Percentiles rank a stretch among this genome's conserved stretches.
Evolutionary conservation across 2,113 vertebrate genomes (phyloP).

Genomic region (Leptodactylus fuscus): DNA sequence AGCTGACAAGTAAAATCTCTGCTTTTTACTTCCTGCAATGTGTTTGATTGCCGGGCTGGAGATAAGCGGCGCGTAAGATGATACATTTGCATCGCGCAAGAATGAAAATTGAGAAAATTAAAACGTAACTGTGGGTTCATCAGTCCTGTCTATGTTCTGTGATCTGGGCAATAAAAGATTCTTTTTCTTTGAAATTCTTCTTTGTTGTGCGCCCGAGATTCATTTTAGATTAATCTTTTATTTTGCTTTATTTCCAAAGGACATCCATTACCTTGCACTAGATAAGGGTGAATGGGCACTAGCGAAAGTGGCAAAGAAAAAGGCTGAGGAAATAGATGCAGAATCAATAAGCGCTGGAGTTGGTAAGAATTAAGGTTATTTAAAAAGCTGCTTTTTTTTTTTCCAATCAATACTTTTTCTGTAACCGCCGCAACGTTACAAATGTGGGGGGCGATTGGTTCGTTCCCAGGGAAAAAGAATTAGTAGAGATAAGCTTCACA

Average conservation of each 20-base stretch:
- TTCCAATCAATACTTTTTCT: conserved; percentile 73
- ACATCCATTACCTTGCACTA: conserved; percentile 95
- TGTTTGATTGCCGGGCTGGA: conserved; percentile 56
- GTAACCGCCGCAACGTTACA: conserved; percentile 69
- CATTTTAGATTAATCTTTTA: conserved; percentile 89
- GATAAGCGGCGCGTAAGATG: conserved; percentile 63
- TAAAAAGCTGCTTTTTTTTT: conserved; percentile 68
- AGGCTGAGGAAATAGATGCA: conserved; percentile 89
- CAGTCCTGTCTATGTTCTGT: conserved; percentile 70
- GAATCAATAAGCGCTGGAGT: conserved; percentile 78
- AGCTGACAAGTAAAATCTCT: conserved; percentile 47
- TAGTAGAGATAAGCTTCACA: conserved; percentile 54
- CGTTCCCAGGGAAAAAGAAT: conserved; percentile 64
- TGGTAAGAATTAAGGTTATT: conserved; percentile 79
- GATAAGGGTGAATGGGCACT: conserved; percentile 96
- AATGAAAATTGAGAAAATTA: conserved; percentile 67
- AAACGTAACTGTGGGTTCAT: conserved; percentile 70
- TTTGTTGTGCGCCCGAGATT: conserved; percentile 86
- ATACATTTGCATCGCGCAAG: conserved; percentile 66
- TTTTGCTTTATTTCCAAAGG: conserved; percentile 94
- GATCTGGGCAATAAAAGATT: conserved; percentile 72
- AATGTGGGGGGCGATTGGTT: conserved; percentile 66
- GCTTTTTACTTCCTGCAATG: conserved; percentile 50
- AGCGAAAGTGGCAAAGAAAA: conserved; percentile 93
- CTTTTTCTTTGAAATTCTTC: conserved; percentile 70